These are phyloP conservation scores for Ctenicera cuprea DNA, from an alignment of 2,888 invertebrate genomes.

Conservation along the genomic window DNA sequence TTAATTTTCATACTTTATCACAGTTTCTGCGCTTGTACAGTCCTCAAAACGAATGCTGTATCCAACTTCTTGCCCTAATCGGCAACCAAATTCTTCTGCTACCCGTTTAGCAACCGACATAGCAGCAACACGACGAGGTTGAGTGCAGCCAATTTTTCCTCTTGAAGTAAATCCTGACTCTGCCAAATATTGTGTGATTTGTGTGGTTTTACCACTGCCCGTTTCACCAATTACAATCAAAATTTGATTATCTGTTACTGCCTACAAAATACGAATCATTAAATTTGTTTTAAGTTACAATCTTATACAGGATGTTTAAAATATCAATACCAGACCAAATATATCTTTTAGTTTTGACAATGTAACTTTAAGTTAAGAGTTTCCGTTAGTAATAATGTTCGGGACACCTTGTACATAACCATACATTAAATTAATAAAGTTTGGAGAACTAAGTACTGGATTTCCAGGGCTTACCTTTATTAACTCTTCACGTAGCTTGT, in stretches of 20 bases:
- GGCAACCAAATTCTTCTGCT: slow-evolving; percentile 98
- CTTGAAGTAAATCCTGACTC: slow-evolving; percentile 95
- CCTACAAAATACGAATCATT: slow-evolving; percentile 73
- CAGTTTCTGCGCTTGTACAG: slow-evolving; percentile 97
- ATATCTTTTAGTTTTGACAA: no score
- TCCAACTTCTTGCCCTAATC: slow-evolving; percentile 98
- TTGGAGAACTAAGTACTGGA: no score
- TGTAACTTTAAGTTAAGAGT: no score
- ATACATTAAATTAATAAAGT: no score
- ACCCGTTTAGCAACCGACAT: slow-evolving; percentile 99
- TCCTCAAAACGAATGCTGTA: slow-evolving; percentile 99
- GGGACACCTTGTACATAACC: no score
- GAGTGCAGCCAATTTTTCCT: slow-evolving; percentile 96
- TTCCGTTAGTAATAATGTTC: no score
- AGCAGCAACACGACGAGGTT: slow-evolving; percentile 94
- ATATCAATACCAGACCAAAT: no score
- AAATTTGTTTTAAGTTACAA: no score
- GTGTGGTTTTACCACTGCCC: slow-evolving; percentile 98
- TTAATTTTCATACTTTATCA: slow-evolving; percentile 84
- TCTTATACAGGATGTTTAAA: no score
- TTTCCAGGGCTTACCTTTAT: no score
- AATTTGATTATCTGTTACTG: slow-evolving; percentile 97
- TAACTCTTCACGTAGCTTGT: slow-evolving; percentile 94
- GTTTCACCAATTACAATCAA: slow-evolving; percentile 99
- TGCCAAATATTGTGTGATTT: slow-evolving; percentile 98